Evolutionary conservation across 2,113 vertebrate species (phyloP).

Genomic region (Vulpes ferrilata): DNA sequence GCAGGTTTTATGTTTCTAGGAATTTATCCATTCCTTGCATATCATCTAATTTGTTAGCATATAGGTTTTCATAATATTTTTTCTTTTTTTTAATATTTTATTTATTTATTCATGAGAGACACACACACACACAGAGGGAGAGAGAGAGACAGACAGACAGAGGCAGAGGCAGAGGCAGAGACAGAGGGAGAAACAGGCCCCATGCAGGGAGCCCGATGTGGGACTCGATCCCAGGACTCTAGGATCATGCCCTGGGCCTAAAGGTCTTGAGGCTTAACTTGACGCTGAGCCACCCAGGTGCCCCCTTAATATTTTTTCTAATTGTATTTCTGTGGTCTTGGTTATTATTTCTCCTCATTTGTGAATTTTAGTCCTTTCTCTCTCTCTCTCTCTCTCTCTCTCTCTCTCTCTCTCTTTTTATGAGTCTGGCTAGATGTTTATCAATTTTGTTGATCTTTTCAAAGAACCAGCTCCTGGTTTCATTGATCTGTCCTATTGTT

Average conservation of each 20-base stretch:
- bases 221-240: no score
- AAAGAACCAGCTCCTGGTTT: not conserved
- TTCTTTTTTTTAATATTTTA: not conserved
- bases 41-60: not conserved
- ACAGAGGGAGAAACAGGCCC: no score
- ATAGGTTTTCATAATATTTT: not conserved
- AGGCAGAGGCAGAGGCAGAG: no score
- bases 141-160: no score
- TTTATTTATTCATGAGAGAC: no score
- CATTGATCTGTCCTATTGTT: not conserved
- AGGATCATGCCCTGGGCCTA: no score
- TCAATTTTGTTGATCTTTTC: not conserved
- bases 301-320: not conserved
- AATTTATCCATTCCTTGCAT: not conserved
- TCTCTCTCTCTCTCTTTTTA: not conserved
- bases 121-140: no score
- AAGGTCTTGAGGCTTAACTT: no score
- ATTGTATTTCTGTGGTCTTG: not conserved
- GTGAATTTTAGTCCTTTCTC: not conserved
- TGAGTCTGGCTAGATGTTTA: not conserved
- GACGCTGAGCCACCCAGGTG: no score
- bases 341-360: not conserved
- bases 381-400: not conserved
- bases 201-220: no score
- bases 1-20: not conserved